phyloP scores from a whole-genome alignment of 2,113 vertebrate species.

The Euleptes europaea region DNA sequence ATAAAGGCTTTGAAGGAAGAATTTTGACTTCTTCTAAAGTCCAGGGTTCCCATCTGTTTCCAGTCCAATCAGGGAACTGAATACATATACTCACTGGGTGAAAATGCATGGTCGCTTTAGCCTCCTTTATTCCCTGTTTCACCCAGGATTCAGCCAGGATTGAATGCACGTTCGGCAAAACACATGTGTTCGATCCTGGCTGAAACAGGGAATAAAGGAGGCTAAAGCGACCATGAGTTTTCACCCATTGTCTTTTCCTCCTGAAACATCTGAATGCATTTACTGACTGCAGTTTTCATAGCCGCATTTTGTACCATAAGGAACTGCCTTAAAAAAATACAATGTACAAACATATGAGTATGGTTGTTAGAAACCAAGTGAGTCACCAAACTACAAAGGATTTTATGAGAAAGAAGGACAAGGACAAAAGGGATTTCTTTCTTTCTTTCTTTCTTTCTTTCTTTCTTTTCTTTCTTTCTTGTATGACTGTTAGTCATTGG shows the following conservation, averaged over 20 bases:
- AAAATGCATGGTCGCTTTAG: too few relatives aligned
- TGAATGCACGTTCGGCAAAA: too few relatives aligned
- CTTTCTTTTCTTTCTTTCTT: background rate
- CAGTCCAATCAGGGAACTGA: constrained; percentile 33
- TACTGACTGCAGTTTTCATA: constrained; percentile 9
- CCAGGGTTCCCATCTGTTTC: constrained; percentile 35
- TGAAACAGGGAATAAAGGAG: too few relatives aligned
- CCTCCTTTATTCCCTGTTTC: too few relatives aligned
- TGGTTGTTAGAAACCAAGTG: background rate
- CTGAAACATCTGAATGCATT: constrained; percentile 15
- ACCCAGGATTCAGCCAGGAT: too few relatives aligned
- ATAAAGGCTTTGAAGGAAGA: background rate
- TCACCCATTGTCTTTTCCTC: background rate
- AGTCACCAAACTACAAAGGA: background rate
- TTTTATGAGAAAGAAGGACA: constrained; percentile 1
- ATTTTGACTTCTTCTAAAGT: constrained; percentile 21
- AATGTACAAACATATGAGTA: background rate
- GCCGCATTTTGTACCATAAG: constrained; percentile 5
- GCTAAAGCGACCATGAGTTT: too few relatives aligned
- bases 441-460: background rate
- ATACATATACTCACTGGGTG: constrained; percentile 25
- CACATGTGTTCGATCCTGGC: too few relatives aligned
- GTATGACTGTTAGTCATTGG: background rate
- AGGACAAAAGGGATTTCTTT: background rate
- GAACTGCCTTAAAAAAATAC: constrained; percentile 22